Evolutionary conservation across 2,113 vertebrate genomes (phyloP).

Genomic region (Nannobrachium achirus): DNA sequence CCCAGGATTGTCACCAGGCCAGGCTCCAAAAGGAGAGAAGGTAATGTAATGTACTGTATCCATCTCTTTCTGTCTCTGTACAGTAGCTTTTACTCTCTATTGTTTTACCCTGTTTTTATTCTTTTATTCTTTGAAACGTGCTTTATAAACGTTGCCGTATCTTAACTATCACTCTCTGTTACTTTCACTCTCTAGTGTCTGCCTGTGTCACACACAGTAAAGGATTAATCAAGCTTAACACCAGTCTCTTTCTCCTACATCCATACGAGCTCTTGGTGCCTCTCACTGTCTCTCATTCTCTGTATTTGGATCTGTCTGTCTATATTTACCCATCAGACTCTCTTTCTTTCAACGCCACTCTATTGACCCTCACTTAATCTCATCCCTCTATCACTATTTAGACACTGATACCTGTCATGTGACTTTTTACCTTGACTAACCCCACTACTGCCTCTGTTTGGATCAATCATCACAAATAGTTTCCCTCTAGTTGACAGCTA

Average conservation of each 20-base stretch:
- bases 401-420: neutral
- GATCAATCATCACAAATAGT: neutral
- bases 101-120: neutral
- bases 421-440: neutral
- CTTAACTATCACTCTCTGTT: neutral
- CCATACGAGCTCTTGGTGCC: neutral
- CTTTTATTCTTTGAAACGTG: no score
- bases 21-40: slow-evolving; percentile 86
- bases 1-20: slow-evolving; percentile 89
- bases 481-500: no score
- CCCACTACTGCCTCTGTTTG: neutral
- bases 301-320: neutral
- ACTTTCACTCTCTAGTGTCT: neutral
- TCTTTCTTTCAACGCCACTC: neutral
- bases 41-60: slow-evolving; percentile 69
- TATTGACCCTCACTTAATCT: neutral
- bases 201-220: neutral
- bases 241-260: neutral
- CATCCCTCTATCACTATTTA: neutral
- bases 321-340: neutral
- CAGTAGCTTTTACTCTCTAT: neutral
- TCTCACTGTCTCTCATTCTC: slow-evolving; percentile 4
- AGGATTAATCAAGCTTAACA: no score
- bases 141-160: no score
- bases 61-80: neutral